Percentiles rank a stretch among this genome's conserved stretches.
phyloP scores from a whole-genome alignment of 2,888 invertebrate genomes.

The Folsomia manolachei region DNA sequence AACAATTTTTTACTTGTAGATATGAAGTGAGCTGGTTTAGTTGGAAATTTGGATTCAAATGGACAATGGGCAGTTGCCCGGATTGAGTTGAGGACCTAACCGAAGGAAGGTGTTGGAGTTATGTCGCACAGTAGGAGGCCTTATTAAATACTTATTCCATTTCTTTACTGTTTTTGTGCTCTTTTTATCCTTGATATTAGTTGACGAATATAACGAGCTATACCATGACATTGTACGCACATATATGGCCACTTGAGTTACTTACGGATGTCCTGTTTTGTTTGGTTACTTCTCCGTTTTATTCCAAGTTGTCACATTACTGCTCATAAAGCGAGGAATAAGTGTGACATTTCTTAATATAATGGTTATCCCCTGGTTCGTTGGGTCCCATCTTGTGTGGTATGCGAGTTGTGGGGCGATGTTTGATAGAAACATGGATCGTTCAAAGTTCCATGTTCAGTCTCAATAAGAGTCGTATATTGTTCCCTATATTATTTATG shows the following conservation, averaged over 20 bases:
- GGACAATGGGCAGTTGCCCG: conserved; percentile 12
- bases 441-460: not conserved
- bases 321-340: conserved; percentile 11
- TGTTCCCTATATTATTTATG: conserved; percentile 15
- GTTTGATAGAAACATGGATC: not conserved
- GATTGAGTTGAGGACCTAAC: not conserved
- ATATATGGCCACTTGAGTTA: not conserved
- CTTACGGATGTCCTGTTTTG: not conserved
- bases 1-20: not conserved
- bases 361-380: conserved; percentile 8
- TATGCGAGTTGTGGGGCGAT: not conserved
- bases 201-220: conserved; percentile 14
- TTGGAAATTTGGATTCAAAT: not conserved
- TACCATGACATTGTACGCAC: not conserved
- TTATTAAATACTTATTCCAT: conserved; percentile 24
- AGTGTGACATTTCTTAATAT: conserved; percentile 19
- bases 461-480: conserved; percentile 3
- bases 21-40: not conserved
- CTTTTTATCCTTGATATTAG: conserved; percentile 23
- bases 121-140: conserved; percentile 10
- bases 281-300: not conserved
- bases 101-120: conserved; percentile 9
- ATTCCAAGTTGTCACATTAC: conserved; percentile 18
- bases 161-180: conserved; percentile 5
- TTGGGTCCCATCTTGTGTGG: not conserved